These are phyloP conservation scores for Talpa occidentalis DNA, from an alignment of 2,113 vertebrate genomes.

Conservation along the genomic window DNA sequence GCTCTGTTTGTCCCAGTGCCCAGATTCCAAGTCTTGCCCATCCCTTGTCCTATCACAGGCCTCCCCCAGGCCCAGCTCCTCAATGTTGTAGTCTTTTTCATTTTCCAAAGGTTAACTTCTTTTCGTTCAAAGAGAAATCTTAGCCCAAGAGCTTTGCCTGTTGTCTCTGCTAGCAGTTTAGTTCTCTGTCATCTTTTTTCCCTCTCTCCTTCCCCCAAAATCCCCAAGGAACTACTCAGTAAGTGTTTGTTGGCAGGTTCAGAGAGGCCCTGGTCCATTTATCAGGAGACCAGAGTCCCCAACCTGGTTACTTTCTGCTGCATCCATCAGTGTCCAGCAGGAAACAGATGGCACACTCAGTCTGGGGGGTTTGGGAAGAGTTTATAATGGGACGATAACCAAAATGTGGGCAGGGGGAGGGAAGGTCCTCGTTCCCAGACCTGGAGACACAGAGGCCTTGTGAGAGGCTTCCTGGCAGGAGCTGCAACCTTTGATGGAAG, in stretches of 20 bases:
- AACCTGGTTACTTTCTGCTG: rapidly evolving
- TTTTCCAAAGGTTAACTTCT: neutral
- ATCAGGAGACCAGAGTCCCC: neutral
- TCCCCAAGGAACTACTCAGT: neutral
- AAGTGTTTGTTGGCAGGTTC: neutral
- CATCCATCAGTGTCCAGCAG: neutral
- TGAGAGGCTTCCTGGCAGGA: neutral
- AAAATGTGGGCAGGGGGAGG: neutral
- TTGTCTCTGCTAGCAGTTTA: neutral
- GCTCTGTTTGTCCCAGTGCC: neutral
- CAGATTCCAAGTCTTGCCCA: neutral
- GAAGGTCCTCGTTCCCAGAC: neutral
- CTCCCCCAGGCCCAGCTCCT: neutral
- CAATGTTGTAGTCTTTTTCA: neutral
- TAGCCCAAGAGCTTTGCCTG: neutral
- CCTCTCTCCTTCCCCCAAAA: neutral
- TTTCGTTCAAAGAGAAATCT: neutral
- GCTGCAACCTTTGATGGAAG: neutral
- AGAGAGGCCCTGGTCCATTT: neutral
- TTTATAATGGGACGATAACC: neutral
- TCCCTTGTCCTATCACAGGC: neutral
- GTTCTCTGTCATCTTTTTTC: neutral
- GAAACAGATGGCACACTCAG: neutral
- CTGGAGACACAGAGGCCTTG: neutral
- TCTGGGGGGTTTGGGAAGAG: neutral